Conservation (phyloP, 2,113 vertebrate species). For the Verasper variegatus region DNA sequence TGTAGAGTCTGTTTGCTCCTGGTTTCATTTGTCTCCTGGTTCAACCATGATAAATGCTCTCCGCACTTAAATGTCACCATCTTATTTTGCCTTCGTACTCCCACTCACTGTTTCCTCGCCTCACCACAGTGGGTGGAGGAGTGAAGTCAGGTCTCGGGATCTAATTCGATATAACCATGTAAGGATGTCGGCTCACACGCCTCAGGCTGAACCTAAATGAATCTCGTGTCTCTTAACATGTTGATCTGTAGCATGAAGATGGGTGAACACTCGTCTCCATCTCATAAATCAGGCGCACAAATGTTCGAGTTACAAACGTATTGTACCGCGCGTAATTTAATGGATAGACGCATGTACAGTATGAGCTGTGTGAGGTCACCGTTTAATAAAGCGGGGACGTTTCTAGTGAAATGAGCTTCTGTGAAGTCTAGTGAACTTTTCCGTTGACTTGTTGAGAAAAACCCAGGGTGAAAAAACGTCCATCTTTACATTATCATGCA, state of each 20-base stretch:
- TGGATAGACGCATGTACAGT: background rate
- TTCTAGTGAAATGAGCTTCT: conserved; percentile 23
- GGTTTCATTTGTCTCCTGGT: background rate
- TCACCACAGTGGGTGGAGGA: conserved; percentile 30
- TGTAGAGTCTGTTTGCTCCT: background rate
- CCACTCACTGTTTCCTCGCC: conserved; percentile 14
- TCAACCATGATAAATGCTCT: conserved; percentile 10
- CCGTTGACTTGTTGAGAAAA: background rate
- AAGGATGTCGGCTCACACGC: conserved; percentile 28
- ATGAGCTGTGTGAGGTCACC: background rate
- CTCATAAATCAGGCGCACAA: conserved; percentile 28
- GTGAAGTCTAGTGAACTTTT: background rate
- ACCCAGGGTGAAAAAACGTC: background rate
- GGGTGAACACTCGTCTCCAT: background rate
- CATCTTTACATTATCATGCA: conserved; percentile 11
- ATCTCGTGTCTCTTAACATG: conserved; percentile 38
- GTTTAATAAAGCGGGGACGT: background rate
- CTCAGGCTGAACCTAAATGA: conserved; percentile 43
- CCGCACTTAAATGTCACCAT: conserved; percentile 19
- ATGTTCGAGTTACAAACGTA: conserved; percentile 11
- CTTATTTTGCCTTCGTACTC: conserved; percentile 32
- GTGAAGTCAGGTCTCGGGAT: conserved; percentile 9
- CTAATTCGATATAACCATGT: conserved; percentile 51
- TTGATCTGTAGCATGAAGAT: conserved; percentile 31
- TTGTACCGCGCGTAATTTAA: conserved; percentile 14